Percentiles rank a stretch among this genome's conserved stretches.
phyloP scores from a whole-genome alignment of 2,797 vertebrate species.

The Urosaurus nigricauda region DNA sequence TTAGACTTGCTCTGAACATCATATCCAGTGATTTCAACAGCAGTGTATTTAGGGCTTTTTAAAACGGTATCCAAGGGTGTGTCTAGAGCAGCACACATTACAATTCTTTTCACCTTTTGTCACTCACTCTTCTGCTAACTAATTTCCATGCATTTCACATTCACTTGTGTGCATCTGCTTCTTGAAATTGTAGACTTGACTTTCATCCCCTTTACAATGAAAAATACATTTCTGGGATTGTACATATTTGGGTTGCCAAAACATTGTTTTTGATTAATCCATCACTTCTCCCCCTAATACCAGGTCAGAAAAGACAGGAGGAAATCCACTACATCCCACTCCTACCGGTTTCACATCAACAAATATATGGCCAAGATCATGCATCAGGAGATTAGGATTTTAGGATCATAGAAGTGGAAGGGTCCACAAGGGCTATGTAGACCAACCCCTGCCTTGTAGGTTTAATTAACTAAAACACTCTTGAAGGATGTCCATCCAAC shows the following conservation, averaged over 20 bases:
- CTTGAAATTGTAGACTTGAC: not conserved
- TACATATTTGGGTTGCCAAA: not conserved
- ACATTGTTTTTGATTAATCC: not conserved
- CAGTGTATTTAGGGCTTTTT: not conserved
- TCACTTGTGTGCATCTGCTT: not conserved
- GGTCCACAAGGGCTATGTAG: too few relatives aligned
- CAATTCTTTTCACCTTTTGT: not conserved
- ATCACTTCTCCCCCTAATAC: not conserved
- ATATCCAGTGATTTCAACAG: not conserved
- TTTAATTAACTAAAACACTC: too few relatives aligned
- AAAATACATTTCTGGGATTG: not conserved
- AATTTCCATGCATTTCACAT: not conserved
- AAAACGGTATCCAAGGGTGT: not conserved
- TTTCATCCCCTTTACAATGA: not conserved
- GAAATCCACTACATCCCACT: not conserved
- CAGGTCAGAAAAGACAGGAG: not conserved
- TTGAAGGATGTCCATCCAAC: too few relatives aligned
- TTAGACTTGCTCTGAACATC: conserved; percentile 23
- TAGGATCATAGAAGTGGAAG: too few relatives aligned
- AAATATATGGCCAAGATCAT: not conserved
- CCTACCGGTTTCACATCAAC: not conserved
- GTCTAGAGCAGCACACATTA: not conserved
- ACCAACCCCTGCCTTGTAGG: too few relatives aligned
- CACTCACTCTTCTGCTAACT: not conserved
- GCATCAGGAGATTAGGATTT: too few relatives aligned